Evolutionary conservation across 1,140 invertebrate species (phyloP), one percentile per base, ranked within the genome.

Genomic region (Conus ventricosus): DNA sequence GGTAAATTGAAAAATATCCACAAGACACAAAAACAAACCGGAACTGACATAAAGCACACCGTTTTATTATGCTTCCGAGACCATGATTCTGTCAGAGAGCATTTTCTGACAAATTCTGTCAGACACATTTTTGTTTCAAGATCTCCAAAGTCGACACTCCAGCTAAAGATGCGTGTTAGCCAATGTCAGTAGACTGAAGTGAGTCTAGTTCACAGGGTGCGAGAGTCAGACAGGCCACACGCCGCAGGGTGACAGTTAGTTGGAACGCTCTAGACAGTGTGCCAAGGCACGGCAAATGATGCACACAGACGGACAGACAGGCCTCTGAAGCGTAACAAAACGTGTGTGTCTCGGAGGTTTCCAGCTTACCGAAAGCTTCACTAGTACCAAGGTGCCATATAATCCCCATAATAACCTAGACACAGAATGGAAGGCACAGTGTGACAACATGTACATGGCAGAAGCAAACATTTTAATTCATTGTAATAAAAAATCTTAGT

Each of bases 321-420:
- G 67, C 54, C 60, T 87, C 85, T 23, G 85, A 87, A 87, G 85
- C 85, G 80, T 87, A 87, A 87, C 85, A 78, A 87, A 87, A 17
- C 51, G 85, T 71, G 54, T 86, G 67, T 27, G 10, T 54, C 0
- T 80, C 85, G 20, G 82, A 71, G 11, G 13, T 71, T 63, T 67
- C 15, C 63, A 75, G 67, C 85, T 87, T 87, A 87, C 85, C 85
- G 11, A 13, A 20, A 53, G 25, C 51, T 27, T 78, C 85, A 87
- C 23, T 87, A 87, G 85, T 51, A 85, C 60, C 85, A 87, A 13
- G 71, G 71, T 25, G 4, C 53, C 7, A 51, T 54, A 57, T 78
- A 84, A 27, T 84, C 82, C 4, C 82, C 82, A 27, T 63, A 63
- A 60, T 27, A 63, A 84, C 82, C 82, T 84, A 84, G 23, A 83